Evolutionary conservation across 2,797 vertebrate species (phyloP).

Genomic region (Malurus leucopterus): DNA sequence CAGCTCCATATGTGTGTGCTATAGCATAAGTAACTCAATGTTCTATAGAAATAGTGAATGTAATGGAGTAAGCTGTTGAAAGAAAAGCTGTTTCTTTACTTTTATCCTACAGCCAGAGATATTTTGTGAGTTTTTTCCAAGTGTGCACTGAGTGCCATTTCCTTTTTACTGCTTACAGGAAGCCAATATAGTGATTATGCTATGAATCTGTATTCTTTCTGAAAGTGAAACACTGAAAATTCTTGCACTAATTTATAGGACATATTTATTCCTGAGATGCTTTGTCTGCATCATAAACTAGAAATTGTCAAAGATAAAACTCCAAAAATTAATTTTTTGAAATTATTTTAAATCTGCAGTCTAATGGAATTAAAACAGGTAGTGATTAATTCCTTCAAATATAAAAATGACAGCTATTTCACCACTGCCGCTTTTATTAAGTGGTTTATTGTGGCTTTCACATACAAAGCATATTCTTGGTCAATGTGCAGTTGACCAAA

Average conservation of each 20-base stretch:
- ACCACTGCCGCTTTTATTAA: not conserved
- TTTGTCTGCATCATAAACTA: not conserved
- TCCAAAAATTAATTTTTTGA: not conserved
- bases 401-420: not conserved
- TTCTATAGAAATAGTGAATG: conserved; percentile 35
- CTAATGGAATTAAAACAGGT: not conserved
- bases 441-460: not conserved
- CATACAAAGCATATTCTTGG: not conserved
- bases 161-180: conserved; percentile 45
- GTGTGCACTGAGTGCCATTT: conserved; percentile 54
- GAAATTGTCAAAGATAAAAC: not conserved
- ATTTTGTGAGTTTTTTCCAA: conserved; percentile 45
- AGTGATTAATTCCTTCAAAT: not conserved
- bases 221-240: not conserved
- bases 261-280: not conserved
- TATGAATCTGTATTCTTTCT: conserved; percentile 24
- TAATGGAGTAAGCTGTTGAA: conserved; percentile 66
- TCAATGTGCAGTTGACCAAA: not conserved
- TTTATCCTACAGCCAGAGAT: conserved; percentile 57
- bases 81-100: conserved; percentile 68
- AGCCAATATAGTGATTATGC: conserved; percentile 36
- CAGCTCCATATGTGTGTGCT: conserved; percentile 61
- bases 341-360: not conserved
- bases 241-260: not conserved
- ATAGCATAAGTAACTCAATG: conserved; percentile 18